A percentile compares a stretch with the other conserved stretches of the same genome.
Conservation (phyloP, 1,140 invertebrate species). For the Hyposmocoma kahamanoa region DNA sequence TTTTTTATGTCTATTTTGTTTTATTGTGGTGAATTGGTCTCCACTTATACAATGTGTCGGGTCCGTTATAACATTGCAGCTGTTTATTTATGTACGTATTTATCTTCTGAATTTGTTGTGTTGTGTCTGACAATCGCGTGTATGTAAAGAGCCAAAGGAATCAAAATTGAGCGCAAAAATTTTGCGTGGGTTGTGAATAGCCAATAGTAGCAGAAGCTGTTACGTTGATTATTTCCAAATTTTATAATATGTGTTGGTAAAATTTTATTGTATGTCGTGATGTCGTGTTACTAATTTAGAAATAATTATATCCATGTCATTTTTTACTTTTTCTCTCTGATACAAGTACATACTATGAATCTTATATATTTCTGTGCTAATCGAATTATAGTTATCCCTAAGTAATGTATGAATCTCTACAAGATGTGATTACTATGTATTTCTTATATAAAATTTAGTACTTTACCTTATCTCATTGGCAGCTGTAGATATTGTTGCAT, state of each 20-base stretch:
- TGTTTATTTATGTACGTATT: no score
- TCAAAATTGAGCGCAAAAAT: conserved; percentile 40
- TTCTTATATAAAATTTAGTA: no score
- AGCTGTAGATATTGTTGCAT: no score
- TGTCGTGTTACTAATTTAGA: conserved; percentile 37
- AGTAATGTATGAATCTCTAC: no score
- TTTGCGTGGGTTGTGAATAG: conserved; percentile 48
- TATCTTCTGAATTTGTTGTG: conserved; percentile 14
- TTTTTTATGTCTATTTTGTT: conserved; percentile 19
- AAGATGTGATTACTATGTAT: no score
- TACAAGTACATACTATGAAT: no score
- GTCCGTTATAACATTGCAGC: neutral
- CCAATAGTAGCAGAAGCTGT: conserved; percentile 39
- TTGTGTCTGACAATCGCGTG: conserved; percentile 1
- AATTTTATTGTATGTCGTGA: conserved; percentile 39
- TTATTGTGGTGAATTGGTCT: conserved; percentile 11
- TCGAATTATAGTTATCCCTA: no score
- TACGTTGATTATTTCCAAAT: conserved; percentile 60
- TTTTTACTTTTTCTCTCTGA: no score
- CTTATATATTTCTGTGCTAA: no score
- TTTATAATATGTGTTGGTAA: conserved; percentile 55
- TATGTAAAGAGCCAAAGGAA: conserved; percentile 44
- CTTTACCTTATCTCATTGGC: no score
- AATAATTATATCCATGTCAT: no score
- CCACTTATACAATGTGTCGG: conserved; percentile 17